These are phyloP conservation scores for Pegoplata infirma DNA, from an alignment of 2,888 invertebrate species.

Conservation along the genomic window DNA sequence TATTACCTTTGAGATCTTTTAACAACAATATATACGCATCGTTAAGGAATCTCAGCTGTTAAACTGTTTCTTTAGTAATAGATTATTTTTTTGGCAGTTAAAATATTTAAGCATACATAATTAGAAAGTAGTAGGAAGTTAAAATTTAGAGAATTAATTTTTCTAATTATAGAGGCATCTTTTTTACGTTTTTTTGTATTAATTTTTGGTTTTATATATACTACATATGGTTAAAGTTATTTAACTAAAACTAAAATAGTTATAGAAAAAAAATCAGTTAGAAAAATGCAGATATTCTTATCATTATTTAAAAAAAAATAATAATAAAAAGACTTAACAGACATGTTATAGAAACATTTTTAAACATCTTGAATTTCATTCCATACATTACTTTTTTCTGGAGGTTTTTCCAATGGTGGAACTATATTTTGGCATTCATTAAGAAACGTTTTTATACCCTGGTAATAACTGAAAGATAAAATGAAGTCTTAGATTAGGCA, in stretches of 20 bases:
- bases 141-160: slow-evolving; percentile 9
- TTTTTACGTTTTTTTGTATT: slow-evolving; percentile 1
- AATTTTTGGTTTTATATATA: slow-evolving; percentile 5
- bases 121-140: slow-evolving; percentile 22
- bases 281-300: slow-evolving; percentile 43
- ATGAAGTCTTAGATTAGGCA: neutral
- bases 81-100: slow-evolving; percentile 48
- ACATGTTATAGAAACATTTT: neutral
- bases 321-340: slow-evolving; percentile 3
- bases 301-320: slow-evolving; percentile 17
- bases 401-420: slow-evolving; percentile 75
- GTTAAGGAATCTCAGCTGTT: neutral
- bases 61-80: slow-evolving; percentile 10
- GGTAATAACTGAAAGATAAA: slow-evolving; percentile 73
- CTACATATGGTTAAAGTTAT: slow-evolving; percentile 8
- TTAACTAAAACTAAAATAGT: too few relatives aligned
- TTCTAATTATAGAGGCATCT: slow-evolving; percentile 28
- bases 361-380: slow-evolving; percentile 74
- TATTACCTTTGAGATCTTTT: slow-evolving; percentile 3
- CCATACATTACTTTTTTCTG: slow-evolving; percentile 77
- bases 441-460: slow-evolving; percentile 74
- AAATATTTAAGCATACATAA: slow-evolving; percentile 45
- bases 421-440: slow-evolving; percentile 73
- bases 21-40: neutral
- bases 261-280: slow-evolving; percentile 23